Conservation (phyloP, 2,888 invertebrate genomes). For the Megamerina dolium region DNA sequence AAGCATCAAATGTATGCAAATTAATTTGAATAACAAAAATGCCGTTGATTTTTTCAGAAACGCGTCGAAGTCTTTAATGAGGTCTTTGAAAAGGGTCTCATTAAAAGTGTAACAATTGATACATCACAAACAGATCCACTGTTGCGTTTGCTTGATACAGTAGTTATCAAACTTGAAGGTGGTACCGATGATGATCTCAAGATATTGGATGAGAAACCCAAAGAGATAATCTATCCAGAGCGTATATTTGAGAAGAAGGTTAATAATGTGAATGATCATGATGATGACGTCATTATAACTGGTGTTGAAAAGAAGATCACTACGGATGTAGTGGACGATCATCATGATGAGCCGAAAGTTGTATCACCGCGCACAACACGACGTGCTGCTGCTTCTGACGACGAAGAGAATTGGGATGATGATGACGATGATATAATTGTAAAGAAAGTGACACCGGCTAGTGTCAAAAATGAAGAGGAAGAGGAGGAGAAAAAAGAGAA, state of each 20-base stretch:
- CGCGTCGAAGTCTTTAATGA: conserved; percentile 86
- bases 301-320: conserved; percentile 31
- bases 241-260: conserved; percentile 30
- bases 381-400: conserved; percentile 20
- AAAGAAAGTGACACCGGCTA: conserved; percentile 40
- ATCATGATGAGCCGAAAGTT: conserved; percentile 24
- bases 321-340: too few relatives aligned
- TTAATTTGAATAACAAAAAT: background rate
- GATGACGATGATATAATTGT: conserved; percentile 38
- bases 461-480: conserved; percentile 13
- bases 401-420: conserved; percentile 43
- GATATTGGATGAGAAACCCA: conserved; percentile 67
- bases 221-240: conserved; percentile 31
- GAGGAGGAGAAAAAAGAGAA: conserved; percentile 21
- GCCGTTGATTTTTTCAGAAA: conserved; percentile 54
- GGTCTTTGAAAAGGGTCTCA: conserved; percentile 65
- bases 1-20: too few relatives aligned
- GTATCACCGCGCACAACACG: conserved; percentile 31
- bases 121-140: conserved; percentile 76
- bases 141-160: conserved; percentile 86
- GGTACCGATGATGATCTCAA: conserved; percentile 83
- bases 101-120: conserved; percentile 78
- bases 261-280: conserved; percentile 20
- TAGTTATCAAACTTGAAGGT: conserved; percentile 94
- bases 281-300: conserved; percentile 36